Conservation (phyloP, 2,888 invertebrate species). For the Ceriagrion tenellum region DNA sequence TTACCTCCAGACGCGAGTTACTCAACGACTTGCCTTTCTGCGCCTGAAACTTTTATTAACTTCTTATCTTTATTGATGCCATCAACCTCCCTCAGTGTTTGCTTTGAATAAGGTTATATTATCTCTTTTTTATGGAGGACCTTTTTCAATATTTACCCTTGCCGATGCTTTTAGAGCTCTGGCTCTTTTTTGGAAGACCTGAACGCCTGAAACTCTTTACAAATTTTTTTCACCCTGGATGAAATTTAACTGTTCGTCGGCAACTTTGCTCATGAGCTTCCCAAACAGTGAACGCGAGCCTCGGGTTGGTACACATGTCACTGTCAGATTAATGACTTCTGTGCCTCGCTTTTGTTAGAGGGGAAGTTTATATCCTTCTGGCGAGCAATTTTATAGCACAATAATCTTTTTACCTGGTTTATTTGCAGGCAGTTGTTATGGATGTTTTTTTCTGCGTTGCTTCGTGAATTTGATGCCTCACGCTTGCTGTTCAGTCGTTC, state of each 20-base stretch:
- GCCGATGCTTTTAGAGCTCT: background rate
- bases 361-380: background rate
- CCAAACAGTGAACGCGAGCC: background rate
- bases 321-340: background rate
- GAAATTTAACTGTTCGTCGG: background rate
- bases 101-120: background rate
- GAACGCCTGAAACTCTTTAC: background rate
- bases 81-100: background rate
- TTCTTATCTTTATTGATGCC: background rate
- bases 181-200: background rate
- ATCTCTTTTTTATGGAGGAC: background rate
- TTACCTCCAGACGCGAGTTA: no score
- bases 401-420: background rate
- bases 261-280: background rate
- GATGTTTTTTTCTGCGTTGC: background rate
- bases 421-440: background rate
- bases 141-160: background rate
- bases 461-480: background rate
- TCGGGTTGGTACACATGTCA: background rate
- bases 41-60: background rate
- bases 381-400: background rate
- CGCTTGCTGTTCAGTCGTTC: background rate
- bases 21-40: background rate
- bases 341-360: background rate
- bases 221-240: background rate